Base-by-base conservation (phyloP, 2,888 invertebrate species). In the Andrena chrysosceles region DNA sequence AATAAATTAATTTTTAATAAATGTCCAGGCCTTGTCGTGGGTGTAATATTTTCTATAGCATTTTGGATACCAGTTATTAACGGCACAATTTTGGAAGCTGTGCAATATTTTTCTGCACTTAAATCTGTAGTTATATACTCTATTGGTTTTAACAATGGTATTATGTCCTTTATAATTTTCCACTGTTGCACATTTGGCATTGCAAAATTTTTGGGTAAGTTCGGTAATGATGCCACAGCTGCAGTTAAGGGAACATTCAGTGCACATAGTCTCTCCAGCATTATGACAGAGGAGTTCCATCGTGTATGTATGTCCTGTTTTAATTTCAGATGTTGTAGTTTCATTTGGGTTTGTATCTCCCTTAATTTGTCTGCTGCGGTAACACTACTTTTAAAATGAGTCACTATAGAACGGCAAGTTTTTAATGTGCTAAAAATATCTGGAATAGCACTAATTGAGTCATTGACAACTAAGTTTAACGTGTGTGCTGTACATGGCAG, bases 41-140 rank as follows among this genome's bases (percentile, higher is more conserved):
- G 52, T 20, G 0, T 52, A 52, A 52, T 52, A 1, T 52, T 52
- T n/a, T 52, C n/a, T 20, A 42, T 63, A 2, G 20, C 63, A 63
- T 35, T 29, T 20, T n/a, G 33, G 16, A 33, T 20, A n/a, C 62
- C 33, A 29, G 29, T 29, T 29, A 29, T 29, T 29, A 29, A 29
- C 29, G 29, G 29, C 29, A 29, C 29, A 29, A 35, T 35, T 35
- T 63, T 35, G 1, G 62, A 35, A 8, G n/a, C 26, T 8, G 33
- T 63, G 5, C 33, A 29, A 13, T 63, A 63, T 63, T 63, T 35
- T 63, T 63, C 29, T 4, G n/a, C n/a, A 20, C 29, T n/a, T 10
- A 63, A 10, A 3, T 33, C 63, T 33, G 33, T 63, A 7, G 62
- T 31, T 20, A 63, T 8, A 63, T 63, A 63, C 10, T 63, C 35